Base-by-base conservation (phyloP, 1,140 invertebrate species). In the Psix sp. region DNA sequence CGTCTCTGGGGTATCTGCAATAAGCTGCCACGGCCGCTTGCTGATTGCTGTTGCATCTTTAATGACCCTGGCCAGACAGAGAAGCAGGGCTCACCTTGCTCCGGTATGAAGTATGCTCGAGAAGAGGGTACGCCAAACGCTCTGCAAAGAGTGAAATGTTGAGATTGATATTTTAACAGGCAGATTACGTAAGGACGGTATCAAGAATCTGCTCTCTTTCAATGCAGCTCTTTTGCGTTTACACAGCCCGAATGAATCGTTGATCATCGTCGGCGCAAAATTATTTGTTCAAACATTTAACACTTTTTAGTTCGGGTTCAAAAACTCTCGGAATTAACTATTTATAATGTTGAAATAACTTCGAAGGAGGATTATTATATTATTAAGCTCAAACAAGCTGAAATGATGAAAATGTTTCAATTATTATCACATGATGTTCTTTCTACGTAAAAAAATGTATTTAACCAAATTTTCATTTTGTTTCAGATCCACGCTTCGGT, bases 1-100 rank as follows among this genome's bases (percentile, higher is more conserved):
- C 63, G 68, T 76, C 75, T 63, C 75, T 57, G 59, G 57, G 66
- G 68, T 71, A 56, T 54, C 46, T 20, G 71, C 51, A 65, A 72
- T 62, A 73, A 59, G 68, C 63, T 62, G 45, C 14, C 57, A 74
- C 40, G 70, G 51, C 60, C 70, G 67, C 57, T 79, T 67, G 78
- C 81, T 87, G 86, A 87, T 87, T 87, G 85, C 86, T 86, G 79
- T 68, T 87, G 83, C 85, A 87, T 87, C 80, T 87, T 86, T 87
- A 85, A 87, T 87, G 86, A 86, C 80, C 81, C 82, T 81, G 80
- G 76, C 83, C 82, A 85, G 84, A 86, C 82, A 76, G 76, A 71
- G 56, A 68, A 72, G 74, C 49, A 48, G 59, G 71, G 68, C 63
- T 52, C 42, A 80, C 76, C 74, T 75, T 74, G 65, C 52, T 36